Conservation (phyloP, 2,888 invertebrate genomes). For the Amphipyra berbera region DNA sequence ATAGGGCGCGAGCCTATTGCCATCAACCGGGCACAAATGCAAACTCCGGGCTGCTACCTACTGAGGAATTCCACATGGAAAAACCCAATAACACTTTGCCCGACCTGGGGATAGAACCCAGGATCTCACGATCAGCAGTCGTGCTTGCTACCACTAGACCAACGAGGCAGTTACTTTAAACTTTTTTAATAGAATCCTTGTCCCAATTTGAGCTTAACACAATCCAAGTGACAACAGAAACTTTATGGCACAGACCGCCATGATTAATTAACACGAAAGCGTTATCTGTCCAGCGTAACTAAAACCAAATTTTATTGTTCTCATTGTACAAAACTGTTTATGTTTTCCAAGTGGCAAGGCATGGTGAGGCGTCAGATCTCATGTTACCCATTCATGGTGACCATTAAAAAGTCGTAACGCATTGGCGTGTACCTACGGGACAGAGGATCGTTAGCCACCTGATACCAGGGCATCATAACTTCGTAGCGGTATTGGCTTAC, state of each 20-base stretch:
- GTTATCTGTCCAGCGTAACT: slow-evolving; percentile 69
- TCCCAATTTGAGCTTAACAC: slow-evolving; percentile 28
- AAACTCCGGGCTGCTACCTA: too few relatives aligned
- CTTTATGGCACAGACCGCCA: slow-evolving; percentile 55
- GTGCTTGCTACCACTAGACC: too few relatives aligned
- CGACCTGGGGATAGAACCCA: too few relatives aligned
- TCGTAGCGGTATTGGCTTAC: slow-evolving; percentile 61
- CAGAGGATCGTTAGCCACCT: slow-evolving; percentile 87
- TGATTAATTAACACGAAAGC: slow-evolving; percentile 60
- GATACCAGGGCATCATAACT: slow-evolving; percentile 85
- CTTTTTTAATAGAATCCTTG: neutral
- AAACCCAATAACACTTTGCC: too few relatives aligned
- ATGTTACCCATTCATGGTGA: slow-evolving; percentile 87
- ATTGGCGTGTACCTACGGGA: slow-evolving; percentile 81
- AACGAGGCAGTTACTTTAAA: too few relatives aligned
- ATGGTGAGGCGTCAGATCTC: slow-evolving; percentile 77
- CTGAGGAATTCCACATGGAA: too few relatives aligned
- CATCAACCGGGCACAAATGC: too few relatives aligned
- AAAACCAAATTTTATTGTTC: slow-evolving; percentile 83
- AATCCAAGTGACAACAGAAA: slow-evolving; percentile 40
- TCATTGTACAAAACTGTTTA: slow-evolving; percentile 81
- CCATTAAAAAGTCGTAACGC: slow-evolving; percentile 87
- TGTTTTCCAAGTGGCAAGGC: slow-evolving; percentile 74
- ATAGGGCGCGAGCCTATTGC: too few relatives aligned
- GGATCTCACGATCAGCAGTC: too few relatives aligned